These are phyloP conservation scores for Eupithecia subfuscata DNA, from an alignment of 2,888 invertebrate genomes.

Conservation along the genomic window DNA sequence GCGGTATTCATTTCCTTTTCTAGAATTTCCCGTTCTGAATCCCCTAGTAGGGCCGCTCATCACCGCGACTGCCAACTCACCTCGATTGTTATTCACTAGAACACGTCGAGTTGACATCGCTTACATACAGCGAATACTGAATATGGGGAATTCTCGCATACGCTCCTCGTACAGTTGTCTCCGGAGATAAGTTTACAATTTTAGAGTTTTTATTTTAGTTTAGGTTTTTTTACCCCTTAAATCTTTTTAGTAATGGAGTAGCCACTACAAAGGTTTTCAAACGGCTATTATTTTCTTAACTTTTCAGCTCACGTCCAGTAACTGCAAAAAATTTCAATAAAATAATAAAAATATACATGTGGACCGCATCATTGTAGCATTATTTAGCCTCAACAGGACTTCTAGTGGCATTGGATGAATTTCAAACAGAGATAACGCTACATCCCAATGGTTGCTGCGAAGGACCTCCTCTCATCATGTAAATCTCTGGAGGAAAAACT, in stretches of 20 bases:
- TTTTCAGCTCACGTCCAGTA: background rate
- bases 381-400: background rate
- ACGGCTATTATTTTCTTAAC: background rate
- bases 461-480: no score
- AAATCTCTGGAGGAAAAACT: no score
- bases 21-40: background rate
- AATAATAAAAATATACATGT: background rate
- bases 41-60: slow-evolving; percentile 52
- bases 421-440: background rate
- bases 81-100: slow-evolving; percentile 77
- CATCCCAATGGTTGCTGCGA: no score
- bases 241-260: background rate
- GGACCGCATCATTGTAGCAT: background rate
- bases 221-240: background rate
- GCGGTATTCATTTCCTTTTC: background rate
- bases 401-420: background rate
- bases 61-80: slow-evolving; percentile 69
- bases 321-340: background rate
- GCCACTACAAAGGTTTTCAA: background rate
- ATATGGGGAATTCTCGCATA: slow-evolving; percentile 78
- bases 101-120: slow-evolving; percentile 66
- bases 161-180: slow-evolving; percentile 39
- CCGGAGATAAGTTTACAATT: background rate
- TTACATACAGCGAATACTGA: slow-evolving; percentile 74
- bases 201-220: background rate